These are phyloP conservation scores for Amblyjoppa proteus DNA, from an alignment of 2,888 invertebrate species.

Conservation along the genomic window DNA sequence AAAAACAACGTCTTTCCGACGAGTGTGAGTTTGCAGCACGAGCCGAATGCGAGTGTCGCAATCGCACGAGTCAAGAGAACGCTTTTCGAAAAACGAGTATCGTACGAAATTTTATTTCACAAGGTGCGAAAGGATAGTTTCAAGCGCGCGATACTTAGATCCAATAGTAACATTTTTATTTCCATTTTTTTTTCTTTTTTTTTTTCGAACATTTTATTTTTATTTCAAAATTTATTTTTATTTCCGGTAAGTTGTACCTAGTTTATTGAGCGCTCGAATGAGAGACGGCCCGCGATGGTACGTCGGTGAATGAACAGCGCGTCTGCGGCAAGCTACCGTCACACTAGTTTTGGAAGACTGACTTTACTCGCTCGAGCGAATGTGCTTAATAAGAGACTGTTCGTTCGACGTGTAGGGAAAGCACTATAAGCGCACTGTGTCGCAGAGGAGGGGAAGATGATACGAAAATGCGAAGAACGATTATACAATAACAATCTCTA, in stretches of 20 bases:
- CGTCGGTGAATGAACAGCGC: neutral
- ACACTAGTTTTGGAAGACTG: slow-evolving; percentile 46
- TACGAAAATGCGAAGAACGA: slow-evolving; percentile 10
- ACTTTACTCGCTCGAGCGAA: slow-evolving; percentile 76
- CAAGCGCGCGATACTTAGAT: no score
- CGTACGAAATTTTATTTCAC: no score
- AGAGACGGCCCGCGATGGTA: neutral
- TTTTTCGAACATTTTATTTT: neutral
- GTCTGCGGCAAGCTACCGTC: slow-evolving; percentile 1
- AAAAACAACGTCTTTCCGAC: no score
- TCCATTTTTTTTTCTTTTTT: neutral
- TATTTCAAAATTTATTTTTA: neutral
- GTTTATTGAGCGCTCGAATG: neutral
- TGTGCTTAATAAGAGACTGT: slow-evolving; percentile 70
- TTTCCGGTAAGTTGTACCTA: neutral
- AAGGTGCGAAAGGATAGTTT: no score
- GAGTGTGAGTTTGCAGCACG: no score
- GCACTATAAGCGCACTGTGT: slow-evolving; percentile 76
- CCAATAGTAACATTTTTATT: neutral
- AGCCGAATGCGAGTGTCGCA: no score
- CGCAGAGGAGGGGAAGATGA: slow-evolving; percentile 58
- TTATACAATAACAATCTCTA: neutral
- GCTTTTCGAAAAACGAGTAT: no score
- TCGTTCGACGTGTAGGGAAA: slow-evolving; percentile 74
- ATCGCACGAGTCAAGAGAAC: no score